phyloP scores from a whole-genome alignment of 1,140 invertebrate genomes.

The Coptotermes formosanus region DNA sequence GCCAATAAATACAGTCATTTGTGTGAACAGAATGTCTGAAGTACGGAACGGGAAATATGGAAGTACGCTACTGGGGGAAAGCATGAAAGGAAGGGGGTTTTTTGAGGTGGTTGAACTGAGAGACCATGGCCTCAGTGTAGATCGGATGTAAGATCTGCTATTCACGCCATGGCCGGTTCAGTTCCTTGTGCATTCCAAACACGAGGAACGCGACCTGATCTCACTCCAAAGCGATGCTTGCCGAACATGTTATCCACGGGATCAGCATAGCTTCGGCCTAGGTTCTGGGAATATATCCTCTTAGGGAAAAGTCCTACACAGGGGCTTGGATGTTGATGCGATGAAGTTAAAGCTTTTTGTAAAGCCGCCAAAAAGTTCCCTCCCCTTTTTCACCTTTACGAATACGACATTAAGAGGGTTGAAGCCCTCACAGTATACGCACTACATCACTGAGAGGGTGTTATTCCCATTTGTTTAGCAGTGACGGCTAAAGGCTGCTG shows the following conservation, averaged over 20 bases:
- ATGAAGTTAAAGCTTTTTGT: constrained; percentile 9
- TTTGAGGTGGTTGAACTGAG: too few relatives aligned
- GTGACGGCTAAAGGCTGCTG: not conserved
- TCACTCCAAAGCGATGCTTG: too few relatives aligned
- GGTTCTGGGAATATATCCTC: not conserved
- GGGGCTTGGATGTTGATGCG: not conserved
- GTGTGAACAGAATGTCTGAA: too few relatives aligned
- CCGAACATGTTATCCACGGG: not conserved
- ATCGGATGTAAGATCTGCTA: too few relatives aligned
- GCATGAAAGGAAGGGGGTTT: too few relatives aligned
- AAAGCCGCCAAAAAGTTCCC: constrained; percentile 10
- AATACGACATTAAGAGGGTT: not conserved
- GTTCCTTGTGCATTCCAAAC: too few relatives aligned
- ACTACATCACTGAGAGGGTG: not conserved
- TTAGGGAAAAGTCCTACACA: not conserved
- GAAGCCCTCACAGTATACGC: not conserved
- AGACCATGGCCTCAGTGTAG: too few relatives aligned
- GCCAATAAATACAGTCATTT: too few relatives aligned
- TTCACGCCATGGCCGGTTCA: too few relatives aligned
- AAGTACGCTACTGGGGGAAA: too few relatives aligned
- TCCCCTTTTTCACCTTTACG: constrained; percentile 1
- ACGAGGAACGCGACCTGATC: too few relatives aligned
- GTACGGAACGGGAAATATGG: too few relatives aligned
- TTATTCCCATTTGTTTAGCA: constrained; percentile 10
- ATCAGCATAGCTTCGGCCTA: not conserved